A percentile compares a stretch with the other conserved stretches of the same genome.
These are phyloP conservation scores for Cataglyphis hispanica DNA, from an alignment of 1,140 invertebrate species.

Conservation along the genomic window DNA sequence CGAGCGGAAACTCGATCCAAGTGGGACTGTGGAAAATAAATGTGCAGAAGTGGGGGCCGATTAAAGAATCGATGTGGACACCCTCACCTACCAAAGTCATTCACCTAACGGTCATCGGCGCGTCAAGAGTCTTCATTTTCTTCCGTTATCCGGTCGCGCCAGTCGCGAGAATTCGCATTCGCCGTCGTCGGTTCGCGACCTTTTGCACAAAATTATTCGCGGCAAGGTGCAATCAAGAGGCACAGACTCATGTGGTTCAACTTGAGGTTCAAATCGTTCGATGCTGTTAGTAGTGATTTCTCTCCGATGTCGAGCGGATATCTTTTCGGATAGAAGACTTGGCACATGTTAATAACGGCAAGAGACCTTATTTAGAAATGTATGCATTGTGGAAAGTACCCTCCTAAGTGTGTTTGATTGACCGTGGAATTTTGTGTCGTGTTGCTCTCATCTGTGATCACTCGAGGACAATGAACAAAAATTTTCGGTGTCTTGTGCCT, in stretches of 20 bases:
- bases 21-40: constrained; percentile 73
- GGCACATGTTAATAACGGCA: neutral
- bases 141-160: constrained; percentile 64
- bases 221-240: neutral
- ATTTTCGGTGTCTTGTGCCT: neutral
- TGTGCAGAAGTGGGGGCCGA: constrained; percentile 72
- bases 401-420: constrained; percentile 13
- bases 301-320: neutral
- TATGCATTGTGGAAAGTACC: neutral
- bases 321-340: neutral
- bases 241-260: neutral
- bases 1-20: constrained; percentile 55
- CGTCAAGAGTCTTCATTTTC: constrained; percentile 76
- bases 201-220: neutral
- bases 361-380: constrained; percentile 1
- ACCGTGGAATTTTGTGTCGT: constrained; percentile 9
- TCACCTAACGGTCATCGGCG: constrained; percentile 82
- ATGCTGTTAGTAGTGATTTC: neutral
- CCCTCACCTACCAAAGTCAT: constrained; percentile 80
- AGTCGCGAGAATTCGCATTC: neutral
- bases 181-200: neutral
- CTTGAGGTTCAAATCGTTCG: neutral
- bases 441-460: neutral
- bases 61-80: constrained; percentile 78
- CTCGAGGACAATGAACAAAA: neutral